These are phyloP conservation scores for Pelodytes ibericus DNA, from an alignment of 2,797 vertebrate species.

Conservation along the genomic window DNA sequence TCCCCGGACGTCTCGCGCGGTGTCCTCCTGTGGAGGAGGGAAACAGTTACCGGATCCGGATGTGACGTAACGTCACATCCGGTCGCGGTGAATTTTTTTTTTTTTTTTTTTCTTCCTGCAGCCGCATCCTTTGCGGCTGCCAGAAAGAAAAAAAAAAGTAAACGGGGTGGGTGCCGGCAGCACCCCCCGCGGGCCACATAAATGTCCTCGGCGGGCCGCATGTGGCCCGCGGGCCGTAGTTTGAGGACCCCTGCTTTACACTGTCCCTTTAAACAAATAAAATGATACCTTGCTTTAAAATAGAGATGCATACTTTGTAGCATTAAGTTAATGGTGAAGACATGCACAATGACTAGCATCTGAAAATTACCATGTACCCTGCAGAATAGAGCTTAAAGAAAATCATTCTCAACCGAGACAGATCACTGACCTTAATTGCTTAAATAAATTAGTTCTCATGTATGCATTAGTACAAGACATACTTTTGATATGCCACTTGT, in stretches of 20 bases:
- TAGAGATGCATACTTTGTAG: not conserved
- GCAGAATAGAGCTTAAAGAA: slow-evolving; percentile 20
- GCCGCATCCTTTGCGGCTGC: too few species aligned
- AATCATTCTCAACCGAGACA: slow-evolving; percentile 20
- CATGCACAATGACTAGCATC: not conserved
- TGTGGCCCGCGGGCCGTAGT: too few species aligned
- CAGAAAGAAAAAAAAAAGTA: too few species aligned
- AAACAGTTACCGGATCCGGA: too few species aligned
- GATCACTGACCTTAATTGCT: slow-evolving; percentile 34
- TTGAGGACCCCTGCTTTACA: not conserved
- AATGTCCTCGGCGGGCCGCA: too few species aligned
- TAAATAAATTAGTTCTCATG: slow-evolving; percentile 38
- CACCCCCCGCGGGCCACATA: too few species aligned
- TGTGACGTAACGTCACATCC: too few species aligned
- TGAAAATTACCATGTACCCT: not conserved
- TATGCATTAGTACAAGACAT: slow-evolving; percentile 12
- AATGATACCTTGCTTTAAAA: not conserved
- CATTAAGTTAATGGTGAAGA: not conserved
- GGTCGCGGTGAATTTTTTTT: too few species aligned
- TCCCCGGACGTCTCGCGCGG: too few species aligned
- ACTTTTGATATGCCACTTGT: slow-evolving; percentile 14
- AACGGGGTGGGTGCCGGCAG: too few species aligned
- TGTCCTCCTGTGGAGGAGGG: too few species aligned
- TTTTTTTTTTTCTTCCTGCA: too few species aligned
- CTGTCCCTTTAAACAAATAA: not conserved